phyloP scores from a whole-genome alignment of 1,140 invertebrate species.

The Nautilus pompilius region DNA sequence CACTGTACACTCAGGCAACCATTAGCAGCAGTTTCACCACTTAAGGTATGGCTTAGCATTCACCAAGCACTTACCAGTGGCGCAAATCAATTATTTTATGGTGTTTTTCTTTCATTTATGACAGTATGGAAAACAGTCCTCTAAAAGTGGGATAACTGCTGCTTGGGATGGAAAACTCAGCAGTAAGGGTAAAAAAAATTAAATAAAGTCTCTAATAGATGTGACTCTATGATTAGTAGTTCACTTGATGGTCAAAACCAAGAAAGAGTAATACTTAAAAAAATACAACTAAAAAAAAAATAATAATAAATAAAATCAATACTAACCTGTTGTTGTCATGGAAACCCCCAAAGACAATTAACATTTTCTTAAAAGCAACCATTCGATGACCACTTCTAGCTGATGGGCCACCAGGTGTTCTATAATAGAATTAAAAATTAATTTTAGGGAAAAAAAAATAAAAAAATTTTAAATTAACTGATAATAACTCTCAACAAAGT shows the following conservation, averaged over 20 bases:
- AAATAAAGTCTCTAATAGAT: not conserved
- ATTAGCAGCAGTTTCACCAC: too few relatives aligned
- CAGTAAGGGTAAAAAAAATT: constrained; percentile 2
- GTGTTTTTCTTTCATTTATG: too few relatives aligned
- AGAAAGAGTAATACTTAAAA: not conserved
- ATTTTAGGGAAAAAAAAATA: not conserved
- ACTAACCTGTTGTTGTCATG: constrained; percentile 69
- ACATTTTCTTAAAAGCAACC: constrained; percentile 72
- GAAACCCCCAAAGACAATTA: constrained; percentile 89
- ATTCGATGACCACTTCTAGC: constrained; percentile 88
- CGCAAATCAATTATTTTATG: too few relatives aligned
- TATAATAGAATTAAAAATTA: constrained; percentile 11
- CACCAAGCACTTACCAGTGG: too few relatives aligned
- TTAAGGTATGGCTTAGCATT: too few relatives aligned
- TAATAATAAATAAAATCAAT: not conserved
- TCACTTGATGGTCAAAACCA: too few relatives aligned
- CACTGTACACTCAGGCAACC: too few relatives aligned
- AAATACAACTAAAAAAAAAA: not conserved
- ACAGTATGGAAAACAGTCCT: too few relatives aligned
- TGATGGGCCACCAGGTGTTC: constrained; percentile 72
- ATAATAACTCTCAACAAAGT: not conserved
- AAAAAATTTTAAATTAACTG: not conserved
- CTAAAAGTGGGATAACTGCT: too few relatives aligned
- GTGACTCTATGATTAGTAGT: not conserved
- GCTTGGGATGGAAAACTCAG: too few relatives aligned